Conservation (phyloP, 1,140 invertebrate species). For the Neuroterus valhalla region DNA sequence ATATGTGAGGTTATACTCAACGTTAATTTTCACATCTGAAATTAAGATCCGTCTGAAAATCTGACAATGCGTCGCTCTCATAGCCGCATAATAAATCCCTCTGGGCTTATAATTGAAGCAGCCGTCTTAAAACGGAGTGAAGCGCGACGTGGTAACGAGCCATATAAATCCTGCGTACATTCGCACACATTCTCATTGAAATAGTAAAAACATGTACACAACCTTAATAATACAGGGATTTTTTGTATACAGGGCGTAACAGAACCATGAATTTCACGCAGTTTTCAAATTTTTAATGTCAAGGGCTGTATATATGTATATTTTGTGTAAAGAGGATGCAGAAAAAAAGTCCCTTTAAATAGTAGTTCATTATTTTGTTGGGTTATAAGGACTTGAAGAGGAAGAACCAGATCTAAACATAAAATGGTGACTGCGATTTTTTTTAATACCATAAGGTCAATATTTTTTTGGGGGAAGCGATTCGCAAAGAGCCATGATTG, state of each 20-base stretch:
- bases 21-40: too few relatives aligned
- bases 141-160: neutral
- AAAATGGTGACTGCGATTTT: too few relatives aligned
- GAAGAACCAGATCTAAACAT: neutral
- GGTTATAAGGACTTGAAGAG: neutral
- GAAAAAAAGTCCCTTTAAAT: constrained; percentile 2
- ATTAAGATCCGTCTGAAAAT: neutral
- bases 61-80: neutral
- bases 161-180: constrained; percentile 17
- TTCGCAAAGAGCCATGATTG: too few relatives aligned
- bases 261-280: neutral
- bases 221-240: too few relatives aligned
- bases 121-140: neutral
- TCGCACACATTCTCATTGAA: constrained; percentile 7
- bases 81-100: neutral
- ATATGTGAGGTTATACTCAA: too few relatives aligned
- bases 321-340: neutral
- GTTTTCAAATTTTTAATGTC: constrained; percentile 6
- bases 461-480: too few relatives aligned
- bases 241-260: neutral
- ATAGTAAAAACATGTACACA: neutral
- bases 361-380: neutral
- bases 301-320: neutral
- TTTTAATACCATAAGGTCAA: too few relatives aligned
- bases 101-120: constrained; percentile 5